Conservation (phyloP, 2,888 invertebrate genomes). For the Philopedon plagiatum region DNA sequence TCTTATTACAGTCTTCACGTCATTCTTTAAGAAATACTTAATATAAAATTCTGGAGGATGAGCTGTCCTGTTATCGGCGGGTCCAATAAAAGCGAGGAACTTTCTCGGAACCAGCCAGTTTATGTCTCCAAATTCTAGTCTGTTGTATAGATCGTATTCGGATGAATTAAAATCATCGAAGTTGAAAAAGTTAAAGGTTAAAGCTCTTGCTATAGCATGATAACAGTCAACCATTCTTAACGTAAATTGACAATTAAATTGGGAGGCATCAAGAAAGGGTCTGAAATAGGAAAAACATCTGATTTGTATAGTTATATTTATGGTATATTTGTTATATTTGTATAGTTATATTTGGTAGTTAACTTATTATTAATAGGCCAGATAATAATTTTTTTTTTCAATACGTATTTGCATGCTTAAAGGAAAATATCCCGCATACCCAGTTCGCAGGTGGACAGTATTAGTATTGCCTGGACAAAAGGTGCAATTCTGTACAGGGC, state of each 20-base stretch:
- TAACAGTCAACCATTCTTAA: conserved; percentile 79
- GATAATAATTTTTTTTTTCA: no score
- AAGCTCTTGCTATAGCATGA: conserved; percentile 80
- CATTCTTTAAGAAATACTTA: conserved; percentile 85
- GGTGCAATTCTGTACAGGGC: no score
- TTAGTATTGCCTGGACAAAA: no score
- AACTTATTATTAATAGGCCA: no score
- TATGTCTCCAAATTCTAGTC: conserved; percentile 88
- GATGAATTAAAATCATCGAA: conserved; percentile 86
- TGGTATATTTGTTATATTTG: no score
- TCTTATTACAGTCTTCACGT: conserved; percentile 85
- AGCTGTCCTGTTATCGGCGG: conserved; percentile 70
- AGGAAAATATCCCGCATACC: no score
- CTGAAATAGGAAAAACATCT: conserved; percentile 62
- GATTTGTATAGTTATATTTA: no score
- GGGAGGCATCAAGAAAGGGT: conserved; percentile 85
- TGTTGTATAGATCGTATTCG: conserved; percentile 87
- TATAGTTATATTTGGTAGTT: no score
- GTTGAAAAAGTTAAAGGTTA: conserved; percentile 82
- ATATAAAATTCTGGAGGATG: conserved; percentile 88
- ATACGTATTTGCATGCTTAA: no score
- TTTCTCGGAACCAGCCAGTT: conserved; percentile 92
- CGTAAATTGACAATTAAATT: conserved; percentile 77
- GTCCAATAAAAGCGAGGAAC: conserved; percentile 91
- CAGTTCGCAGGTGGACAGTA: no score